Evolutionary conservation across 2,888 invertebrate genomes (phyloP).

Genomic region (Melanostoma scalare): DNA sequence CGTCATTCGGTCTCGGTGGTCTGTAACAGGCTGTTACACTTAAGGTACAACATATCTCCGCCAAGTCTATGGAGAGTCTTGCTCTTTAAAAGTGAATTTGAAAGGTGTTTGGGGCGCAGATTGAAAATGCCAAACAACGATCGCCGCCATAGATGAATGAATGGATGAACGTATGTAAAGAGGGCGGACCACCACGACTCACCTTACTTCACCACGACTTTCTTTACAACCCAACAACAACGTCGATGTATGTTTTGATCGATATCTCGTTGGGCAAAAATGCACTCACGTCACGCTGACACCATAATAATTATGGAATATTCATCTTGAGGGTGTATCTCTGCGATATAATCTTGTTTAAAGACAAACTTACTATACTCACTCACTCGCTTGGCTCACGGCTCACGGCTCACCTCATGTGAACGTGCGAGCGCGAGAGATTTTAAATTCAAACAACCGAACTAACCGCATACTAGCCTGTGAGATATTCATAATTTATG

Average conservation of each 20-base stretch:
- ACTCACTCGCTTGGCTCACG: slow-evolving; percentile 16
- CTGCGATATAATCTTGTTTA: slow-evolving; percentile 57
- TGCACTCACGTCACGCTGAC: slow-evolving; percentile 62
- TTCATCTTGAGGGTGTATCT: slow-evolving; percentile 71
- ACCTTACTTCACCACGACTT: slow-evolving; percentile 16
- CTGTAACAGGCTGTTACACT: slow-evolving; percentile 12
- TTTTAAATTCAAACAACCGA: slow-evolving; percentile 6
- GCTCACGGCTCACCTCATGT: neutral
- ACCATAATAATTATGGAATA: slow-evolving; percentile 68
- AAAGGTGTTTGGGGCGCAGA: slow-evolving; percentile 62
- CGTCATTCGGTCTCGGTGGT: no score
- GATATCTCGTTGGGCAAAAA: slow-evolving; percentile 54
- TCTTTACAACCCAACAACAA: slow-evolving; percentile 31
- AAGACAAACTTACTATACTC: slow-evolving; percentile 23
- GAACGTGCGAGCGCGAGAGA: neutral
- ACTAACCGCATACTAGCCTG: neutral
- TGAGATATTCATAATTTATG: slow-evolving; percentile 53
- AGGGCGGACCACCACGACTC: slow-evolving; percentile 46
- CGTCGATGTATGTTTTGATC: slow-evolving; percentile 50
- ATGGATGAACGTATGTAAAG: slow-evolving; percentile 34
- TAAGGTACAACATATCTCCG: slow-evolving; percentile 22
- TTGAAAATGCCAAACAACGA: slow-evolving; percentile 45
- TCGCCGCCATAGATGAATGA: slow-evolving; percentile 2
- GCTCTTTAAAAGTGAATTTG: slow-evolving; percentile 60
- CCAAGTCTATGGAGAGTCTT: slow-evolving; percentile 32